Base-by-base conservation (phyloP, 2,113 vertebrate species). In the Prunella fulvescens region DNA sequence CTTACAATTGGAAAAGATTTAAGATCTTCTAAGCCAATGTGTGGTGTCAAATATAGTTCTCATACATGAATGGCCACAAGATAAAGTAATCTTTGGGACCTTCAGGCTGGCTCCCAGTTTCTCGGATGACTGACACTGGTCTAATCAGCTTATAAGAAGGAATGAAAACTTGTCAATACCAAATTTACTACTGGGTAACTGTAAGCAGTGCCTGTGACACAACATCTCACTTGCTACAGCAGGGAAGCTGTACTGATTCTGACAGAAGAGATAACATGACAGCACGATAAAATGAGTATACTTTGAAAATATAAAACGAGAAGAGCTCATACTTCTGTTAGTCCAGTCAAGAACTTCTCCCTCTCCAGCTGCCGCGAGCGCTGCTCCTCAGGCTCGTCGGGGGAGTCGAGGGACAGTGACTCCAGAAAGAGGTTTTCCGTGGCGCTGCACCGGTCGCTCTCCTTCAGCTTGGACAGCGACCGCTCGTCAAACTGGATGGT, bases 351-450 rank as follows among this genome's bases (percentile, higher is more conserved):
- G 97, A 98, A 98, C 71, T 98, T 99, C 81, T 99, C 98, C 47
- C 93, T 94, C 74, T 99, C 98, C 93, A 98, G 96, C 57, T 98
- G 96, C 40, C 77, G 98, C 48, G 98, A 86, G 3, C 84, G 98
- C 3, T 98, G 98, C 58, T 98, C 98, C 39, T 99, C 98, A 3
- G 96, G 91, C n/a, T 98, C 98, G 0, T 98, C 97, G 0, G 98
- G 97, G 50, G 98, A 98, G 69, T 99, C 98, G 45, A 99, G 98
- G 24, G 98, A 98, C 90, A 99, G 90, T 0, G 99, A 98, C 11
- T 99, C 99, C 97, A 99, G 96, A 66, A 99, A 99, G 89, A 99
- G 97, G 97, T 98, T 99, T 97, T 99, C 99, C 0, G 98, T 98
- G 73, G 98, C 97, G 0, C 97, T 98, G 92, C 97, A 98, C 29